Evolutionary conservation across 2,888 invertebrate species (phyloP), one percentile per base, ranked within the genome.

Genomic region (Stictocephala bisonia): DNA sequence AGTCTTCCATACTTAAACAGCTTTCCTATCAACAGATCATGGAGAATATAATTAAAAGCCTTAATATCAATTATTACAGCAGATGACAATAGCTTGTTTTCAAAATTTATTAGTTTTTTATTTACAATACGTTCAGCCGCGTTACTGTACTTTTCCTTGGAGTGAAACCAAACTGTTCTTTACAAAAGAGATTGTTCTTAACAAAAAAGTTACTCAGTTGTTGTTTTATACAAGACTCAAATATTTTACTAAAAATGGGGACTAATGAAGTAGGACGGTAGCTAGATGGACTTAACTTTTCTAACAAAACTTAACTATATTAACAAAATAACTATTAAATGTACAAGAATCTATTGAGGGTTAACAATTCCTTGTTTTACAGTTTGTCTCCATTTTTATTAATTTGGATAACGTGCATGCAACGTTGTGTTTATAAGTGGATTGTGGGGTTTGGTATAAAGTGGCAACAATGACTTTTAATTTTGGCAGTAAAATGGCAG

Each of bases 171-270:
- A 67, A 41, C 29, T 41, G 44, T 48, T 67, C 48, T 2, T 26
- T 18, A 44, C 67, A 48, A 18, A 48, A 67, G 7, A 67, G 27
- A 15, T 48, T 13, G 26, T 48, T 44, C 7, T 26, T 2, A 44
- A 40, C 26, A 48, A 40, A 67, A 27, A 48, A 67, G 15, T 6
- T 48, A 41, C 15, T 26, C 9, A 64, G 11, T 18, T 67, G 44
- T 6, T 22, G 7, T 48, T 67, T 67, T 48, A 67, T 67, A 26
- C 44, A 67, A 15, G 24, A 22, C 26, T 41, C 67, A 44, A 67
- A 48, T 9, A 67, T 29, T 48, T 67, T 67, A 67, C 67, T 41
- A 26, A 67, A 48, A 26, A 67, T 67, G 24, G 67, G 67, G n/a
- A 48, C 18, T 15, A 67, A 24, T 15, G 24, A 41, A 27, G 24